Evolutionary conservation across 2,888 invertebrate genomes (phyloP).

Genomic region (Yponomeuta malinellus): DNA sequence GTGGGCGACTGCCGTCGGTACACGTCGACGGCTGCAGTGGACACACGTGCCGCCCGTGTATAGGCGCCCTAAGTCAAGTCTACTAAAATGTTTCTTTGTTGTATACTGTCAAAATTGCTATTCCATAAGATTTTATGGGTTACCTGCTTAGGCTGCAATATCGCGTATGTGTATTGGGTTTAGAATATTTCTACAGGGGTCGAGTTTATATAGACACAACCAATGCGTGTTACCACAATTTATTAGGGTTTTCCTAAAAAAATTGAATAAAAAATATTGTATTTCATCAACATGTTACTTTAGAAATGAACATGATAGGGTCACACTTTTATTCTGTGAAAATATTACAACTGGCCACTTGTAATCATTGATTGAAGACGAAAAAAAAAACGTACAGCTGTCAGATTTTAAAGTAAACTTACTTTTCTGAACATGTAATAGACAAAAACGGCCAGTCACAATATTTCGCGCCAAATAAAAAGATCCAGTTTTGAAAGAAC

Average conservation of each 20-base stretch:
- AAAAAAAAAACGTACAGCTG: background rate
- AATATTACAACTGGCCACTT: background rate
- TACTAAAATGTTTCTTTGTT: too few relatives aligned
- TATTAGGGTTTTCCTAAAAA: conserved; percentile 74
- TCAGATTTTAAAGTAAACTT: background rate
- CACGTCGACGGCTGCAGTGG: too few relatives aligned
- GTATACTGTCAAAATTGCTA: too few relatives aligned
- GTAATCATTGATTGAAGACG: background rate
- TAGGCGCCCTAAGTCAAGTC: too few relatives aligned
- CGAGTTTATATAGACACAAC: conserved; percentile 33
- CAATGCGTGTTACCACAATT: conserved; percentile 65
- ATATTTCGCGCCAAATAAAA: background rate
- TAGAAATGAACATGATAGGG: conserved; percentile 61
- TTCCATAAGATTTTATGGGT: too few relatives aligned
- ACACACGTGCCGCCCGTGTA: too few relatives aligned
- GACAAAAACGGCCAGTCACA: background rate
- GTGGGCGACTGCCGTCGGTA: too few relatives aligned
- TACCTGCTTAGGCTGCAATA: too few relatives aligned
- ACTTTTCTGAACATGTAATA: background rate
- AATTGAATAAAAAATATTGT: conserved; percentile 76
- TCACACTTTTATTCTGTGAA: background rate
- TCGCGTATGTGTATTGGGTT: too few relatives aligned
- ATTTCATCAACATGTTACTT: conserved; percentile 71
- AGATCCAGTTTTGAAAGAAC: background rate
- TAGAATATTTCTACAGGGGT: background rate